These are phyloP conservation scores for Drosophila meridiana DNA, from an alignment of 2,888 invertebrate species.

Conservation along the genomic window DNA sequence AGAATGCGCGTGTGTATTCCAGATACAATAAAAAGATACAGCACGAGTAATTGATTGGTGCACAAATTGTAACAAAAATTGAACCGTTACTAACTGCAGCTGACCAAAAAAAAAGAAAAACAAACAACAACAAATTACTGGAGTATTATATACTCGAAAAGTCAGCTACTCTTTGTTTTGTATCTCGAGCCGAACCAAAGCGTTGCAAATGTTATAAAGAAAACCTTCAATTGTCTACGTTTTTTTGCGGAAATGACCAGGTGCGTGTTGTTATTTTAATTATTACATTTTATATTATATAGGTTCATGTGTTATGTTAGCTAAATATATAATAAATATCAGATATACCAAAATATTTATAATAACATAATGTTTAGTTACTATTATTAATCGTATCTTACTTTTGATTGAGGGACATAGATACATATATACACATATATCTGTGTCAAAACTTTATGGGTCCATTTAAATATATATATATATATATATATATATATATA, in stretches of 20 bases:
- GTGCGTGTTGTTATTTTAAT: slow-evolving; percentile 48
- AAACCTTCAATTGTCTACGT: slow-evolving; percentile 3
- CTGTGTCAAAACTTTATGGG: no score
- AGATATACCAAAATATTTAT: no score
- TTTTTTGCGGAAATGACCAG: slow-evolving; percentile 72
- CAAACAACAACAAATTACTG: slow-evolving; percentile 8
- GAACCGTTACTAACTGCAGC: slow-evolving; percentile 60
- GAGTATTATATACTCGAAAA: slow-evolving; percentile 14
- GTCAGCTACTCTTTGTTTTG: slow-evolving; percentile 18
- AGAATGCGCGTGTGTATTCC: slow-evolving; percentile 65
- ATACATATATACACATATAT: no score
- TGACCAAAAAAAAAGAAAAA: slow-evolving; percentile 42
- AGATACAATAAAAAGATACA: slow-evolving; percentile 61
- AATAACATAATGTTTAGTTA: no score
- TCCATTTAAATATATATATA: neutral
- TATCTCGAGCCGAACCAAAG: slow-evolving; percentile 14
- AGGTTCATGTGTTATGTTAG: neutral
- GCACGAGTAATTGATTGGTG: slow-evolving; percentile 59
- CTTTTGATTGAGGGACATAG: no score
- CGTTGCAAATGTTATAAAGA: slow-evolving; percentile 52
- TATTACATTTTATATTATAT: neutral
- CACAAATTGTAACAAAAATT: slow-evolving; percentile 40
- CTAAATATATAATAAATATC: neutral
- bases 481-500: neutral
- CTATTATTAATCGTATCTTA: no score